Evolutionary conservation across 2,797 vertebrate species (phyloP), one percentile per base, ranked within the genome.

Genomic region (Loriculus beryllinus): DNA sequence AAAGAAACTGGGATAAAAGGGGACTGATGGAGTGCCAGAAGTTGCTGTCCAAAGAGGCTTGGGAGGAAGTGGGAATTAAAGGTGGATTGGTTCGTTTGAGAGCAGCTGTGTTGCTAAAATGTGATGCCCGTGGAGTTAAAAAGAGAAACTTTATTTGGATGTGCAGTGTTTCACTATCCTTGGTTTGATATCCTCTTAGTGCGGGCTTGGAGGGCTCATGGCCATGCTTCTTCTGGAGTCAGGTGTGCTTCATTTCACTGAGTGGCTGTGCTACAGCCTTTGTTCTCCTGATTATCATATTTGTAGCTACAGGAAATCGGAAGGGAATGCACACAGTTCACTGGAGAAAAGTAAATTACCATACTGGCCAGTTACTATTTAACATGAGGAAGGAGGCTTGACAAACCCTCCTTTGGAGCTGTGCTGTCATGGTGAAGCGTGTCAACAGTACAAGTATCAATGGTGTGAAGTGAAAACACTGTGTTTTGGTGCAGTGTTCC

Each of bases 1-100:
- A 97, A 97, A 98, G 96, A 97, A 96, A 90, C 96, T 59, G 80
- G 96, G 96, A 96, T 96, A 95, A 97, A 97, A 97, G 96, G 91
- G 92, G 93, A 89, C 86, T 70, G 94, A 95, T 93, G 94, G 83
- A 84, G 91, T 96, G 96, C 95, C 96, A 95, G 93, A 86, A 97
- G 95, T 49, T 95, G 95, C 90, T 88, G 95, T 94, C 95, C 94
- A 78, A 92, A 97, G 92, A 92, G 82, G 83, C 88, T 86, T 49
- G 90, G 94, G 93, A 96, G 97, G 97, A 97, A 97, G 93, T 93
- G 87, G 90, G 86, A 92, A 92, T 97, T 96, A 71, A 87, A 88
- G 95, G 92, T 93, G 90, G 86, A 86, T 90, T 21, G 94, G 64
- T 74, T 63, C 12, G 75, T 74, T 83, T 35, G 37, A n/a, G 84